phyloP scores from a whole-genome alignment of 2,113 vertebrate species.

The Pitta sordida region DNA sequence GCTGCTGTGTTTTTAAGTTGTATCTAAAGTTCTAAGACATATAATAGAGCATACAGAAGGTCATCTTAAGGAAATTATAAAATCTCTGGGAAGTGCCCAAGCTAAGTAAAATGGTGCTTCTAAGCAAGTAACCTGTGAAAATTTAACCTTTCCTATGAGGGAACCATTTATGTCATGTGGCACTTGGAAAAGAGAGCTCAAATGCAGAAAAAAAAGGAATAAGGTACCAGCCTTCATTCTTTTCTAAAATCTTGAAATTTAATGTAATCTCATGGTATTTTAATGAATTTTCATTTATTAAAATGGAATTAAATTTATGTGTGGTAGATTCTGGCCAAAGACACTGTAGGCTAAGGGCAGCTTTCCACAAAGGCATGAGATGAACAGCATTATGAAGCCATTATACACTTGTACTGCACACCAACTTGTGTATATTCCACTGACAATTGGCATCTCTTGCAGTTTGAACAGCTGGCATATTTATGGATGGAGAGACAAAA shows the following conservation, averaged over 20 bases:
- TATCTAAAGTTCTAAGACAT: neutral
- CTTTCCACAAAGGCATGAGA: neutral
- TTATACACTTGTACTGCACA: neutral
- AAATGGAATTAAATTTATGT: neutral
- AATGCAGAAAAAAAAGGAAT: neutral
- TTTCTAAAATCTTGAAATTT: neutral
- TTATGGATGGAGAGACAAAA: constrained; percentile 99
- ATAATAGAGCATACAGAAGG: neutral
- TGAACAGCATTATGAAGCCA: neutral
- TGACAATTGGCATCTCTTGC: constrained; percentile 41
- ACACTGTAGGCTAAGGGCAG: neutral
- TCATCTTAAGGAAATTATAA: neutral
- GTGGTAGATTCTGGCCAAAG: neutral
- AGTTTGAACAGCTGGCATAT: constrained; percentile 97
- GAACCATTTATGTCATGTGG: neutral
- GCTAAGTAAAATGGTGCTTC: neutral
- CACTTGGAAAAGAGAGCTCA: neutral
- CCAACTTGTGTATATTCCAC: neutral
- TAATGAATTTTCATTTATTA: neutral
- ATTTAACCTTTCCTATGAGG: neutral
- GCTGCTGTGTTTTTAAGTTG: neutral
- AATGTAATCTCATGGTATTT: neutral
- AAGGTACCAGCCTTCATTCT: neutral
- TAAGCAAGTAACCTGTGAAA: neutral
- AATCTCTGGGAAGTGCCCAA: neutral